phyloP scores from a whole-genome alignment of 2,113 vertebrate genomes.

The Aleadryas rufinucha region DNA sequence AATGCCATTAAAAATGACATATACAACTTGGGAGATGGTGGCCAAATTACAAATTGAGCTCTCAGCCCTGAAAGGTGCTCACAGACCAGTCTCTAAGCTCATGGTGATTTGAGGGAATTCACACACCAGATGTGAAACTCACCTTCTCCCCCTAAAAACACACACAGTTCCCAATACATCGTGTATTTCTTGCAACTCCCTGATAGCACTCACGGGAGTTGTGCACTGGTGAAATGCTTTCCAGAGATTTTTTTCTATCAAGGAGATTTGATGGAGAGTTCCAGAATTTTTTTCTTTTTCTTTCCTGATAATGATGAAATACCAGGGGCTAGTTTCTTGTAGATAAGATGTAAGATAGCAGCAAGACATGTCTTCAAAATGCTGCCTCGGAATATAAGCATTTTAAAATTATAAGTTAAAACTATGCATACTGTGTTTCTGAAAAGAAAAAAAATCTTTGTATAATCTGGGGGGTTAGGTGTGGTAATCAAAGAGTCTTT shows the following conservation, averaged over 20 bases:
- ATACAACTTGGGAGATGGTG: background rate
- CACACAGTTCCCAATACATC: background rate
- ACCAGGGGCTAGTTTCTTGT: background rate
- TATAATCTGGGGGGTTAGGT: background rate
- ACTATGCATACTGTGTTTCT: background rate
- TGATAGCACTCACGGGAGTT: background rate
- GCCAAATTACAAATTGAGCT: background rate
- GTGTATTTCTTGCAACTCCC: background rate
- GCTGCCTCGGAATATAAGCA: background rate
- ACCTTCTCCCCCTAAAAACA: background rate
- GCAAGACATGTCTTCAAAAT: background rate
- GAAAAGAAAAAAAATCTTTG: background rate
- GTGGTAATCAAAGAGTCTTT: background rate
- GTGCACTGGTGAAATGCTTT: background rate
- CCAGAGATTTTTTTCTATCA: background rate
- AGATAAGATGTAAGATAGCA: background rate
- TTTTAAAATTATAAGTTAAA: background rate
- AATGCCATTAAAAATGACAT: background rate
- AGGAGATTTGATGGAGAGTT: background rate
- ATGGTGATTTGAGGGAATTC: background rate
- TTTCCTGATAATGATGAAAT: background rate
- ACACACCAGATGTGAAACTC: background rate
- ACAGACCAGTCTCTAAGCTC: background rate
- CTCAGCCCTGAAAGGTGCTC: background rate
- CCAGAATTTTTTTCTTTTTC: background rate